Percentiles rank a stretch among this genome's conserved stretches.
phyloP scores from a whole-genome alignment of 2,888 invertebrate species.

The Drosophila conformis region DNA sequence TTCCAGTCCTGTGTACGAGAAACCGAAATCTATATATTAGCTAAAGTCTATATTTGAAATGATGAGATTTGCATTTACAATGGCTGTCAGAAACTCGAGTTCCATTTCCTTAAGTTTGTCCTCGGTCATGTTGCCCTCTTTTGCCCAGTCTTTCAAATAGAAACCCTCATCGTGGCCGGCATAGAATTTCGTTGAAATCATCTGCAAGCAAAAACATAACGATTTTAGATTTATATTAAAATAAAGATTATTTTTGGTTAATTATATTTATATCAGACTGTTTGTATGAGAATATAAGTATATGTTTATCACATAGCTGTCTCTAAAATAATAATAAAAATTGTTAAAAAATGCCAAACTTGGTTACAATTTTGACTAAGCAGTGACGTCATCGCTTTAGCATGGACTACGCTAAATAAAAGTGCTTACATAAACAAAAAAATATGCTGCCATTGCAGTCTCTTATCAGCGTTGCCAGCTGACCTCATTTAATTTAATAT shows the following conservation, averaged over 20 bases:
- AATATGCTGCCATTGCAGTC: constrained; percentile 1
- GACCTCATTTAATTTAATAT: constrained; percentile 40
- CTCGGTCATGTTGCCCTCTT: constrained; percentile 90
- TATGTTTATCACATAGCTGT: background rate
- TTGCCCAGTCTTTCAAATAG: constrained; percentile 96
- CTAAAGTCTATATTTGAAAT: background rate
- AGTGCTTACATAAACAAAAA: constrained; percentile 22
- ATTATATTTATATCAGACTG: background rate
- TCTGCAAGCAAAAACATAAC: constrained; percentile 86
- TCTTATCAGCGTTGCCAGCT: constrained; percentile 27
- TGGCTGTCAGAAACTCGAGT: constrained; percentile 94
- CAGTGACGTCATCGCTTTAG: constrained; percentile 42
- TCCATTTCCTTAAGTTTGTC: constrained; percentile 93
- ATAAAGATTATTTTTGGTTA: background rate
- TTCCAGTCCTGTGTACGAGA: constrained; percentile 90
- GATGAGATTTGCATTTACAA: constrained; percentile 88
- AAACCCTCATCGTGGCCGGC: constrained; percentile 95
- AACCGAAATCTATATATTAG: background rate
- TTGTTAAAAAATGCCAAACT: background rate
- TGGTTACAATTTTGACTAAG: constrained; percentile 11
- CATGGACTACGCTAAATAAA: constrained; percentile 1
- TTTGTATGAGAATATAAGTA: background rate
- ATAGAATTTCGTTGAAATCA: constrained; percentile 98
- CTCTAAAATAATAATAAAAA: background rate
- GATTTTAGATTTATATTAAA: background rate